A percentile compares a stretch with the other conserved stretches of the same genome.
Evolutionary conservation across 1,140 invertebrate genomes (phyloP).

Genomic region (Drosophila nigromelanica): DNA sequence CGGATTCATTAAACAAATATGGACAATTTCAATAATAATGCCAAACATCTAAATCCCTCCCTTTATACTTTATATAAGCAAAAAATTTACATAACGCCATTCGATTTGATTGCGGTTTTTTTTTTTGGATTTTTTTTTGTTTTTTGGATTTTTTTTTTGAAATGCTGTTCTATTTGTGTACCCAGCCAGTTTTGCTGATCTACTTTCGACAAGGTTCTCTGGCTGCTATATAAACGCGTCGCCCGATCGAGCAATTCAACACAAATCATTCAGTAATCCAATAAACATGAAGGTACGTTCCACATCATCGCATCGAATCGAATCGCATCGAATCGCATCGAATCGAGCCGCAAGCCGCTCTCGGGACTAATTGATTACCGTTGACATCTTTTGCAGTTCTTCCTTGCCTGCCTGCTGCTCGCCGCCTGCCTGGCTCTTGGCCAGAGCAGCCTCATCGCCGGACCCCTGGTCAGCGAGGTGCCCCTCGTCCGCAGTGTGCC

Average conservation of each 20-base stretch:
- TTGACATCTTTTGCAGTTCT: slow-evolving; percentile 44
- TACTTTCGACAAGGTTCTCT: slow-evolving; percentile 51
- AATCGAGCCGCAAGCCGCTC: no score
- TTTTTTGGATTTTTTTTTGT: slow-evolving; percentile 1
- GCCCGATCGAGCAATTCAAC: slow-evolving; percentile 27
- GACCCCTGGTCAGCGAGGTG: slow-evolving; percentile 34
- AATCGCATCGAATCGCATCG: background rate
- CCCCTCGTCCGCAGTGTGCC: slow-evolving; percentile 33
- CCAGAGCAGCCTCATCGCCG: slow-evolving; percentile 62
- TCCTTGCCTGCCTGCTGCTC: slow-evolving; percentile 59
- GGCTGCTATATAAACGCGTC: slow-evolving; percentile 54
- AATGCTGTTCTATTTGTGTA: slow-evolving; percentile 43
- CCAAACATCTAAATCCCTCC: slow-evolving; percentile 32
- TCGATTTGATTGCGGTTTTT: slow-evolving; percentile 3
- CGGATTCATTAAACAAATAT: slow-evolving; percentile 17
- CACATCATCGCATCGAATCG: background rate
- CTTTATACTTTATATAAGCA: slow-evolving; percentile 17
- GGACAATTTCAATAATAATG: slow-evolving; percentile 43
- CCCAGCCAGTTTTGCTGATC: slow-evolving; percentile 60
- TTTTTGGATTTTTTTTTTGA: background rate
- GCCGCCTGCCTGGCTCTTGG: slow-evolving; percentile 60
- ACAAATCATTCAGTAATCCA: slow-evolving; percentile 55
- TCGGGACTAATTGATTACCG: background rate
- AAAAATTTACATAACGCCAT: slow-evolving; percentile 41
- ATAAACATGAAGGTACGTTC: slow-evolving; percentile 69